A percentile compares a stretch with the other conserved stretches of the same genome.
Evolutionary conservation across 1,140 invertebrate species (phyloP).

Genomic region (Drosophila baimaii): DNA sequence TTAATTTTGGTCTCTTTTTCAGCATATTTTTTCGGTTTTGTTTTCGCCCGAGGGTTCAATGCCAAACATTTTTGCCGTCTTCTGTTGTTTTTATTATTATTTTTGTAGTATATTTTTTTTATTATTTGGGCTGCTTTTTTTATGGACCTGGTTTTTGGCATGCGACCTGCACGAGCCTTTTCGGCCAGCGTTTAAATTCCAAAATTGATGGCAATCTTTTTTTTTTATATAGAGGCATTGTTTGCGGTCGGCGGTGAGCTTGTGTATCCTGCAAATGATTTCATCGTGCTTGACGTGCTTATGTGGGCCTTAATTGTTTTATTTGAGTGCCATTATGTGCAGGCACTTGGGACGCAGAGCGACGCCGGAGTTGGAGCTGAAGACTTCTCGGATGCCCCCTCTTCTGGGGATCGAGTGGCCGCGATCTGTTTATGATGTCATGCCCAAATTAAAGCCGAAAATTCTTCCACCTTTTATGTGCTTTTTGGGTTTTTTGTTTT

Average conservation of each 20-base stretch:
- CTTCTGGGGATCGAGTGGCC: conserved; percentile 58
- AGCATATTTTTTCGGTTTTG: conserved; percentile 29
- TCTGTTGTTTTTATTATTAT: conserved; percentile 30
- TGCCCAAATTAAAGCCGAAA: conserved; percentile 52
- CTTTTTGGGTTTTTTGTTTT: conserved; percentile 33
- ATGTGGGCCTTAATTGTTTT: conserved; percentile 81
- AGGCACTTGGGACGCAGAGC: conserved; percentile 60
- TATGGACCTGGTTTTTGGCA: conserved; percentile 58
- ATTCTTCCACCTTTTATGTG: conserved; percentile 70
- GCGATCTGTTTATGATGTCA: conserved; percentile 74
- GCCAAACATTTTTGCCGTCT: conserved; percentile 70
- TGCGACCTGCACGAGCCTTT: conserved; percentile 81
- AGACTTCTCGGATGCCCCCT: conserved; percentile 20
- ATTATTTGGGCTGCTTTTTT: conserved; percentile 30
- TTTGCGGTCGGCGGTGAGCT: conserved; percentile 20
- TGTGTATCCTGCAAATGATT: conserved; percentile 77
- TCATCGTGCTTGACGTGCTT: conserved; percentile 76
- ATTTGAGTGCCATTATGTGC: conserved; percentile 82
- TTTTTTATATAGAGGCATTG: conserved; percentile 31
- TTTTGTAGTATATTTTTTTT: conserved; percentile 12
- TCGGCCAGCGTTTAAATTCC: conserved; percentile 44
- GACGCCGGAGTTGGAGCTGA: conserved; percentile 27
- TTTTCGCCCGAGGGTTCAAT: conserved; percentile 73
- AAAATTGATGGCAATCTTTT: conserved; percentile 76
- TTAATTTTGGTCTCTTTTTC: conserved; percentile 53